These are phyloP conservation scores for Steromphala cineraria DNA, from an alignment of 2,888 invertebrate species.

Conservation along the genomic window DNA sequence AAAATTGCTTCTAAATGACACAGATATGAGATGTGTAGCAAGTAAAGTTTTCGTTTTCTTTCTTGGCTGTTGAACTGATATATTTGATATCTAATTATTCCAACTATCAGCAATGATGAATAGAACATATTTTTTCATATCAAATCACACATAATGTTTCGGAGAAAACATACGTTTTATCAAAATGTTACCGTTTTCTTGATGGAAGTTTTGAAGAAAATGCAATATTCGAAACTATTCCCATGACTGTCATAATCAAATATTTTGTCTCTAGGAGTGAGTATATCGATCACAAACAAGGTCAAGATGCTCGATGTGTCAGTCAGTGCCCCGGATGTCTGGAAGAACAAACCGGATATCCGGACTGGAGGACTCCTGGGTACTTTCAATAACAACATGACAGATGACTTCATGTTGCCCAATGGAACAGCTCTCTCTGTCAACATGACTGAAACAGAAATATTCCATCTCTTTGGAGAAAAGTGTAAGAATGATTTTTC, in stretches of 20 bases:
- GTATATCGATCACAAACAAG: background rate
- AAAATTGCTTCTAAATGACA: no score
- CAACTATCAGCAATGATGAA: no score
- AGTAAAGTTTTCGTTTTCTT: no score
- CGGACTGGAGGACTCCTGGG: background rate
- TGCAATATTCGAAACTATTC: no score
- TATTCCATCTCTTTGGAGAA: conserved; percentile 9
- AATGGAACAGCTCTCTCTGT: background rate
- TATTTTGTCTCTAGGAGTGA: background rate
- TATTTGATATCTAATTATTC: no score
- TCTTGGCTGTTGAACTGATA: no score
- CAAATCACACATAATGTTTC: no score
- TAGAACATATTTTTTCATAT: no score
- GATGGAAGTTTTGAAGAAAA: no score
- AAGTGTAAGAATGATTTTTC: background rate
- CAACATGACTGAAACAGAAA: background rate
- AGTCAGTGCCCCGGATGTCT: background rate
- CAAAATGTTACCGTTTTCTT: no score
- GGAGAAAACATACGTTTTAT: no score
- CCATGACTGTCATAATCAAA: background rate
- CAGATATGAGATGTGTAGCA: no score
- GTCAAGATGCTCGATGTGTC: background rate
- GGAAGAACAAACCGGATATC: background rate
- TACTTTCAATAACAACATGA: background rate
- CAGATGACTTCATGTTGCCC: background rate